Conservation (phyloP, 2,888 invertebrate species). For the Archips xylosteana region DNA sequence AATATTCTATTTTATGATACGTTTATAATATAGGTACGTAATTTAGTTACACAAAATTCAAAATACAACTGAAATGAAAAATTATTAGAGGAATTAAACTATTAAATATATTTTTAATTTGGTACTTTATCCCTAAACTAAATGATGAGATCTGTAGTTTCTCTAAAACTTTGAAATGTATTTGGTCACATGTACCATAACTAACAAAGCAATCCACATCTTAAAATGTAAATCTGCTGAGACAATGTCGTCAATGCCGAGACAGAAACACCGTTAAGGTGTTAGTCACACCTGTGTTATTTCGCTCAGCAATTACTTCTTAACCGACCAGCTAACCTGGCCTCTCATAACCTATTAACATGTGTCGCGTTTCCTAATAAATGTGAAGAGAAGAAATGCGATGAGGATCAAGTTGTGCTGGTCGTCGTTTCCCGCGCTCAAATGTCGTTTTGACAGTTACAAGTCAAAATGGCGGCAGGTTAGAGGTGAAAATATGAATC, state of each 20-base stretch:
- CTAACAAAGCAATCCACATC: slow-evolving; percentile 37
- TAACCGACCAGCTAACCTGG: slow-evolving; percentile 55
- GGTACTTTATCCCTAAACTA: neutral
- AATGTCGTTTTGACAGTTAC: slow-evolving; percentile 76
- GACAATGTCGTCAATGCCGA: slow-evolving; percentile 47
- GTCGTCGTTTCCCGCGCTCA: slow-evolving; percentile 52
- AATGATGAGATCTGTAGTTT: neutral
- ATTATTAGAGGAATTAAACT: neutral
- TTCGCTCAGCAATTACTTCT: slow-evolving; percentile 69
- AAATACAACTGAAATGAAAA: too few relatives aligned
- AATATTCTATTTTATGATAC: neutral
- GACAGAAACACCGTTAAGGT: slow-evolving; percentile 67
- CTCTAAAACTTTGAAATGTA: slow-evolving; percentile 4
- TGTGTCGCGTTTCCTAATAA: slow-evolving; percentile 29
- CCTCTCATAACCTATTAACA: slow-evolving; percentile 42
- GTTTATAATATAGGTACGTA: too few relatives aligned
- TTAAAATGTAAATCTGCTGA: slow-evolving; percentile 42
- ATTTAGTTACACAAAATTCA: too few relatives aligned
- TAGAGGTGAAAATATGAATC: slow-evolving; percentile 71
- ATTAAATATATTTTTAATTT: neutral
- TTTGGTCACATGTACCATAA: slow-evolving; percentile 33
- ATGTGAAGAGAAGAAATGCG: slow-evolving; percentile 22
- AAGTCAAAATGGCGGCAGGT: slow-evolving; percentile 68
- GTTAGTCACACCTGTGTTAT: slow-evolving; percentile 71
- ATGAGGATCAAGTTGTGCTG: slow-evolving; percentile 54